Percentiles rank a stretch among this genome's conserved stretches.
phyloP scores from a whole-genome alignment of 2,113 vertebrate genomes.

The Lampris incognitus region DNA sequence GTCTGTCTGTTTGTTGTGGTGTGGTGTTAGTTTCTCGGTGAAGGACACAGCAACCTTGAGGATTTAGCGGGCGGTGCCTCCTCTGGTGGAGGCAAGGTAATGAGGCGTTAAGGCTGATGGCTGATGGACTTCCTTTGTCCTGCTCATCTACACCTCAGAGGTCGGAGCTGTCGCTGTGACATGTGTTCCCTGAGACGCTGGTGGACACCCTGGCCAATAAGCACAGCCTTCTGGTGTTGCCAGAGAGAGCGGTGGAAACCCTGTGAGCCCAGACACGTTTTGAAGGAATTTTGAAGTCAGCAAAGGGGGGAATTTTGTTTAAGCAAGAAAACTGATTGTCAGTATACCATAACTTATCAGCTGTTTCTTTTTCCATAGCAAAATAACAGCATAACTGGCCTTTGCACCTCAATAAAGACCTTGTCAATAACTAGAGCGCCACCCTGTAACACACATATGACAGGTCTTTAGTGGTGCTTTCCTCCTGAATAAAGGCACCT shows the following conservation, averaged over 20 bases:
- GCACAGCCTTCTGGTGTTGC: neutral
- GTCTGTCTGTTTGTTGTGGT: constrained; percentile 42
- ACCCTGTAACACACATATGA: constrained; percentile 33
- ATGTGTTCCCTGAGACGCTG: constrained; percentile 41
- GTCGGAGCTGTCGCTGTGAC: constrained; percentile 28
- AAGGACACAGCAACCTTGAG: constrained; percentile 67
- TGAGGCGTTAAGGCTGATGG: constrained; percentile 54
- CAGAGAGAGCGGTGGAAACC: neutral
- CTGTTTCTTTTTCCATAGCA: neutral
- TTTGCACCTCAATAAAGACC: constrained; percentile 19
- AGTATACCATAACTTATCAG: neutral
- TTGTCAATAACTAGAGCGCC: constrained; percentile 31
- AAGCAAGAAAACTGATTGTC: too few relatives aligned
- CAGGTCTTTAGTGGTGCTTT: constrained; percentile 33
- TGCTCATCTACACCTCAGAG: constrained; percentile 55
- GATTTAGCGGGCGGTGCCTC: constrained; percentile 65
- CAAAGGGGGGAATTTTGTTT: neutral
- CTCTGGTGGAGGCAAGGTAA: constrained; percentile 55
- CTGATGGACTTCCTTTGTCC: constrained; percentile 53
- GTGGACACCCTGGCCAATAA: constrained; percentile 26
- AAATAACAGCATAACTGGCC: constrained; percentile 4
- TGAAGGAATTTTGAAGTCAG: constrained; percentile 1
- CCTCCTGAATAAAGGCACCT: constrained; percentile 58
- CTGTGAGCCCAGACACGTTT: neutral
- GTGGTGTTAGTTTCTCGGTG: constrained; percentile 35